Evolutionary conservation across 2,888 invertebrate genomes (phyloP), one percentile per base, ranked within the genome.

Genomic region (Eristalis intricaria): DNA sequence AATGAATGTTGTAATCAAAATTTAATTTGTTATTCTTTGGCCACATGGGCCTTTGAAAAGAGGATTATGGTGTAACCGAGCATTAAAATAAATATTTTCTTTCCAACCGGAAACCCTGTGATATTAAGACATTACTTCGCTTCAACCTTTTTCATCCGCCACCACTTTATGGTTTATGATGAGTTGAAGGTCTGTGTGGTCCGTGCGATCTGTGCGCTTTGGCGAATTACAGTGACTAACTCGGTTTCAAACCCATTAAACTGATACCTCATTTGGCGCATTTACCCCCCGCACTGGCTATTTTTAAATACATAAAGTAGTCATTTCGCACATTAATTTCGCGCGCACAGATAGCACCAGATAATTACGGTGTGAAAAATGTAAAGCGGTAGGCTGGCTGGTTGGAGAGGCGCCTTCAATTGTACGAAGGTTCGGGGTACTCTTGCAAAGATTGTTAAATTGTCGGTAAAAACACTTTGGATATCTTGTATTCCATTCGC

Each of bases 301-400:
- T 64, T 50, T 56, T 50, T 66, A 23, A 26, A 5, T 38, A 64
- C 35, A 69, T 69, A 64, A 66, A 22, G 76, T 65, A 56, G 70
- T 70, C 65, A 79, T 79, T 73, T 79, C 79, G 79, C 65, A 71
- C 65, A 79, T 71, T 79, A 32, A 69, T 64, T 70, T 76, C 58
- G 32, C 40, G 40, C 32, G 32, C 11, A 68, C 38, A 64, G 56
- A 61, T 19, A 63, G 50, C 13, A 43, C 40, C 8, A 68, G 1
- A 65, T 70, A 65, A 81, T 69, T 64, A 70, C 56, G 11, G 61
- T 74, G 40, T 64, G 64, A 22, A 35, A 58, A 65, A 64, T 69
- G 22, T 26, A 63, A 56, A 58, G 43, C 29, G 23, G 15, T 13
- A 8, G 58, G 22, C 23, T n/a, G 38, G 26, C 22, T 38, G 15